Base-by-base conservation (phyloP, 2,888 invertebrate genomes). In the Didymodactylos carnosus region DNA sequence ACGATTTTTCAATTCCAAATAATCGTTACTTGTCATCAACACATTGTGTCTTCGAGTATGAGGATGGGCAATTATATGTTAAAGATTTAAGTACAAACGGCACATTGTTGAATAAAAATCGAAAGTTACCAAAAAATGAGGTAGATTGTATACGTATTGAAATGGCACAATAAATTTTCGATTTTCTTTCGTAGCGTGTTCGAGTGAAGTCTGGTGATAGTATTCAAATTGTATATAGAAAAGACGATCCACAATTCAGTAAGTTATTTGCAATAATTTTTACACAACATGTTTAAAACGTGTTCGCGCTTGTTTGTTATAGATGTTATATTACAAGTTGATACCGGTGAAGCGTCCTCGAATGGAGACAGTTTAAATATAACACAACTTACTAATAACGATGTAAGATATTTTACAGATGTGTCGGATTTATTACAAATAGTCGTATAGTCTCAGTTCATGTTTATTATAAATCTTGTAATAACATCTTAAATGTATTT, bases 151-250 rank as follows among this genome's bases (percentile, higher is more conserved):
- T 8, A 49, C 7, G 6, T 49, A 2, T 49, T 49, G 19, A 23
- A 49, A 7, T 23, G 19, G 23, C 4, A 69, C 11, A 11, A 43
- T 4, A 29, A 19, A 43, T 43, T 62, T 11, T 35, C 25, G 72
- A 62, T 43, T 14, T 73, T 40, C 73, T 69, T 49, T 77, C 77
- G 69, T 78, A 80, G 79, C 76, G 77, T 75, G 77, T 76, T 49
- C 76, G 78, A 69, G 73, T 81, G 29, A 39, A 78, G 6, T 80
- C 80, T 78, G 81, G 81, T 35, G 81, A 81, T 78, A 80, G 80
- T 75, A 79, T 81, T 76, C 79, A 79, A 75, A 69, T 81, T 72
- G 80, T 81, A 0, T 80, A 79, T 76, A 80, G 80, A 77, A 81
- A 80, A 75, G 76, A 78, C 72, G 77, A 79, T 14, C 76, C 77